Evolutionary conservation across 2,797 vertebrate genomes (phyloP).

Genomic region (Ciconia nigra): DNA sequence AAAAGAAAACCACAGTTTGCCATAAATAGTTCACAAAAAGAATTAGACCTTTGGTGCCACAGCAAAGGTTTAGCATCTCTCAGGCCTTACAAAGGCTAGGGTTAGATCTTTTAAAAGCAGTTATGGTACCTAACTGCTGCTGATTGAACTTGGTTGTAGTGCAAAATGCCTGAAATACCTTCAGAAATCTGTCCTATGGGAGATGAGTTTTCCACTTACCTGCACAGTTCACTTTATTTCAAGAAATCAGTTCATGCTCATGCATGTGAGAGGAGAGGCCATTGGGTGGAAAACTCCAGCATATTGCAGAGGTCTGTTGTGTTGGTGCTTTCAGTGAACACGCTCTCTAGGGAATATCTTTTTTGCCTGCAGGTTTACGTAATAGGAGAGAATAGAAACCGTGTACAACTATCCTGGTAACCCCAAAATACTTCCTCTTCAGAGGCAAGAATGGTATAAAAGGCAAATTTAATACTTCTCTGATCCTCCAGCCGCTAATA

Average conservation of each 20-base stretch:
- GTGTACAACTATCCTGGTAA: not conserved
- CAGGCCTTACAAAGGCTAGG: not conserved
- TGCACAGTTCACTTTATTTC: not conserved
- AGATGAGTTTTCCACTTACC: not conserved
- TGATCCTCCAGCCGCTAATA: not conserved
- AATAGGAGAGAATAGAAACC: not conserved
- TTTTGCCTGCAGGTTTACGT: not conserved
- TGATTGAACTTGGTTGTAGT: not conserved
- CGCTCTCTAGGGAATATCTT: not conserved
- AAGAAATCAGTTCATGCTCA: not conserved
- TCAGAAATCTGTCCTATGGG: not conserved
- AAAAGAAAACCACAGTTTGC: not conserved
- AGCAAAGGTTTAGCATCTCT: not conserved
- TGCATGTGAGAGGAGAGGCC: not conserved
- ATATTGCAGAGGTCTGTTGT: not conserved
- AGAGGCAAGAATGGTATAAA: not conserved
- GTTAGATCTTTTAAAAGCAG: not conserved
- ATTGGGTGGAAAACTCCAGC: not conserved
- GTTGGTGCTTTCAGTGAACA: not conserved
- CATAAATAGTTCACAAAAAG: not conserved
- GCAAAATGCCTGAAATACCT: not conserved
- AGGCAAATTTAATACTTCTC: not conserved
- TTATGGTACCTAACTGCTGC: not conserved
- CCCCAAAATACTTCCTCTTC: not conserved
- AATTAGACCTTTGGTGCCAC: not conserved